Evolutionary conservation across 2,888 invertebrate species (phyloP), one percentile per base, ranked within the genome.

Genomic region (Noctua janthe): DNA sequence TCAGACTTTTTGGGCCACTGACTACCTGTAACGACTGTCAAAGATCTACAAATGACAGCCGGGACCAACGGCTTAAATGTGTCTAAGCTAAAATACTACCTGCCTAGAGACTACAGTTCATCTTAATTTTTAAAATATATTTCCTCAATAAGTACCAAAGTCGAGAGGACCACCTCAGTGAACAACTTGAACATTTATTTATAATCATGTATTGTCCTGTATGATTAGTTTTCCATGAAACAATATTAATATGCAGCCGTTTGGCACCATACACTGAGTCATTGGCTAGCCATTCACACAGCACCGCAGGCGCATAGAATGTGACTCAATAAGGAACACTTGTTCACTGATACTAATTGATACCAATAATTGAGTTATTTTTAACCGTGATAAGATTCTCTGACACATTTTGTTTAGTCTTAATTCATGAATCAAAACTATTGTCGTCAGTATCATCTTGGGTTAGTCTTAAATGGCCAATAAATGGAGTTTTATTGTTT

Each of bases 171-270:
- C 49, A 76, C 23, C 49, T 74, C 39, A 71, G 69, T 67, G 67
- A 76, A 10, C 29, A 49, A 70, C 47, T 47, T 70, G 39, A 77
- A 67, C 67, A 78, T 88, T 81, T 71, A 62, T 59, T 56, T n/a
- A n/a, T 39, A 83, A 84, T 83, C 82, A 81, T 83, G 74, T 83
- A 76, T 83, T 89, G 75, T 85, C 83, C 85, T 86, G 87, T 71
- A 83, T 89, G 88, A 92, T 91, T 90, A 85, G 89, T 88, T 92
- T 93, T 93, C 93, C 90, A 62, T 87, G 91, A 92, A 93, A 80
- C 64, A 71, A 84, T 86, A 89, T 88, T 88, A 87, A 84, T 87
- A 87, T 82, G 80, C 86, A 82, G 76, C 73, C 75, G 69, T 83
- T 87, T 72, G 85, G 80, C 85, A 85, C 64, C 78, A 73, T 72